These are phyloP conservation scores for Hybos culiciformis DNA, from an alignment of 2,888 invertebrate genomes.

Conservation along the genomic window DNA sequence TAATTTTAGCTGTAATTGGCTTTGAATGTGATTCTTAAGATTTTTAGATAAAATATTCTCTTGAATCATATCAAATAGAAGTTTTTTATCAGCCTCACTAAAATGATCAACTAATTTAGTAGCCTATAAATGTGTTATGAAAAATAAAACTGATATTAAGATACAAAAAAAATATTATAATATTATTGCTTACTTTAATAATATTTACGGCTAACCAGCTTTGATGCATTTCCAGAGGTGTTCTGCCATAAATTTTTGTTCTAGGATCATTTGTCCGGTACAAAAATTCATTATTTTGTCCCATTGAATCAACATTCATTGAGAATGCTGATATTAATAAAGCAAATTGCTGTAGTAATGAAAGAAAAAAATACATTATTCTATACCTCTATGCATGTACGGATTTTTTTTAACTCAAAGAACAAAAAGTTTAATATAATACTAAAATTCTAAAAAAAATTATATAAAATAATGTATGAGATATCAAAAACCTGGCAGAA, in stretches of 20 bases:
- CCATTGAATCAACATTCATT: not conserved
- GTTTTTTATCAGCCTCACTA: not conserved
- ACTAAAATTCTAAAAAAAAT: too few relatives aligned
- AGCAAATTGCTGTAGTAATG: not conserved
- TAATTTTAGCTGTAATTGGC: not conserved
- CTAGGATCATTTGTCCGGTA: not conserved
- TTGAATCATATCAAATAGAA: not conserved
- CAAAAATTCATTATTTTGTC: not conserved
- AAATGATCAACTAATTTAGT: not conserved
- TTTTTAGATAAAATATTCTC: not conserved
- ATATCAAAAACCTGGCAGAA: too few relatives aligned
- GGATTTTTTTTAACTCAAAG: too few relatives aligned
- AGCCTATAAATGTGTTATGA: not conserved
- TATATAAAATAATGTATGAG: too few relatives aligned
- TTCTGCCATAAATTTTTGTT: not conserved
- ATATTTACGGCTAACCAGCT: not conserved
- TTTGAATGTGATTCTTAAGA: not conserved
- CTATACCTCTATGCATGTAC: too few relatives aligned
- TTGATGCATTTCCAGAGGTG: not conserved
- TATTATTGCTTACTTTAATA: not conserved
- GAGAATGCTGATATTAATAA: not conserved
- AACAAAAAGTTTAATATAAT: too few relatives aligned
- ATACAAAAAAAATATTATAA: not conserved
- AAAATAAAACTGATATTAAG: not conserved
- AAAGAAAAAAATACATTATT: too few relatives aligned